These are phyloP conservation scores for Rhagoletis pomonella DNA, from an alignment of 1,140 invertebrate species.

Conservation along the genomic window DNA sequence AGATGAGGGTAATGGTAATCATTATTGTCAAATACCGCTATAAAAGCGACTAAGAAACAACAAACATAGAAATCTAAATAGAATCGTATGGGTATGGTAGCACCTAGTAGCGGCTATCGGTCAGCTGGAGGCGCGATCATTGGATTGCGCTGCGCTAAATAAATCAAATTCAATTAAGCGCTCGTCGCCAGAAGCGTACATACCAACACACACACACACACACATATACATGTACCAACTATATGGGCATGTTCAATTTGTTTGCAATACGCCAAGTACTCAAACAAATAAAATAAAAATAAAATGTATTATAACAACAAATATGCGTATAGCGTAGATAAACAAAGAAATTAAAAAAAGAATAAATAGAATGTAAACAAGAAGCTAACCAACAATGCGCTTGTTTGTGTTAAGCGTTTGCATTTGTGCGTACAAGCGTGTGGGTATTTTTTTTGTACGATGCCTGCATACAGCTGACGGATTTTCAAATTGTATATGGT, in stretches of 20 bases:
- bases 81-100: conserved; percentile 12
- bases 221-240: background rate
- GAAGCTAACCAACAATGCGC: background rate
- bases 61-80: conserved; percentile 22
- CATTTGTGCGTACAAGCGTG: background rate
- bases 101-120: conserved; percentile 6
- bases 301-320: background rate
- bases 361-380: background rate
- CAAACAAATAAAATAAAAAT: background rate
- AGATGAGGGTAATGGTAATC: background rate
- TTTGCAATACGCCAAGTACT: conserved; percentile 1
- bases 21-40: conserved; percentile 1
- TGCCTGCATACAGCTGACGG: background rate
- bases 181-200: background rate
- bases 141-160: conserved; percentile 48
- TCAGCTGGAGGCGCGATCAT: conserved; percentile 45
- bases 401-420: conserved; percentile 7
- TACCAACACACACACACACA: background rate
- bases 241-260: background rate
- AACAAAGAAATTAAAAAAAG: background rate
- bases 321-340: background rate
- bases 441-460: conserved; percentile 2
- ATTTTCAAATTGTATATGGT: background rate
- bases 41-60: conserved; percentile 26
- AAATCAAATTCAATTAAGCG: conserved; percentile 50